Base-by-base conservation (phyloP, 1,140 invertebrate species). In the Drosophila orosa region DNA sequence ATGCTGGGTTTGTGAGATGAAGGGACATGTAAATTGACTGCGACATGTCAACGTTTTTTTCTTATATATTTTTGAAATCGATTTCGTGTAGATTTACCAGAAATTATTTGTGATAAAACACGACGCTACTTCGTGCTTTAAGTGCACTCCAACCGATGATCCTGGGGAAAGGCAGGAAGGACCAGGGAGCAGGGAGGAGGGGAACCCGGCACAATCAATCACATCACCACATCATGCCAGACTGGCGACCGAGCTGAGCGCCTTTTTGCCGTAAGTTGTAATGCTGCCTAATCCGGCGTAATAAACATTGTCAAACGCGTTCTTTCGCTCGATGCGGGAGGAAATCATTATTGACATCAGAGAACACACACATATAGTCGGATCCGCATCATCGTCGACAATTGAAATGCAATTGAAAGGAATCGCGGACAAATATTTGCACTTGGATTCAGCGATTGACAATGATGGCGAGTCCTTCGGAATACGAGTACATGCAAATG, bases 241-340 rank as follows among this genome's bases (percentile, higher is more conserved):
- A 81, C 44, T 67, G 48, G 73, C 66, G 74, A 71, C 45, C 39
- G 31, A 33, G 58, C 33, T 22, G 54, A 66, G 45, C 54, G 44
- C 55, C 55, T 42, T 65, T 56, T 50, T 22, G 37, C 45, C 58
- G 74, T 50, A 58, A 69, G 84, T 86, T 76, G 86, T 87, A 89
- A 87, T 87, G 83, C 84, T 83, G 83, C 84, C 84, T 87, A 87
- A 87, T 87, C 83, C 84, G 84, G 76, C 84, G 83, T 89, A 89
- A 87, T 87, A 87, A 87, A 87, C 83, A 89, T 87, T 78, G 75
- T 78, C 74, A 78, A 71, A 60, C 71, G 67, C 68, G 68, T 59
- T 71, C 50, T 33, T 35, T 71, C 27, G 40, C 29, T 72, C 15
- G 80, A 89, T 86, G 83, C 83, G 83, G 83, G 83, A 78, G 63